Evolutionary conservation across 2,797 vertebrate species (phyloP).

Genomic region (Todus mexicanus): DNA sequence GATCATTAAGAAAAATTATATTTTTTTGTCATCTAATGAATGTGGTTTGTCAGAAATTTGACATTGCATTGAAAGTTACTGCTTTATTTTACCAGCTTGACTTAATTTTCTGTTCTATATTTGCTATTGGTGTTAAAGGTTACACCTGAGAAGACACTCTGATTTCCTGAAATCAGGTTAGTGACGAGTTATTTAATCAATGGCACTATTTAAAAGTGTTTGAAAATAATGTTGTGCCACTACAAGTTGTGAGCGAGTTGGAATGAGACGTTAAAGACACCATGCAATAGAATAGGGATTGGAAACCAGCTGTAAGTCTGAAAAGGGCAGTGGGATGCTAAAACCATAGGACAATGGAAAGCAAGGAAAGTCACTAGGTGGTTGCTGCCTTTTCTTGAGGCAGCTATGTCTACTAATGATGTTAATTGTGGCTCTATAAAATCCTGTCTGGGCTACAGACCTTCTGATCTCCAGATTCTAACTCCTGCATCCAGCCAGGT

Average conservation of each 20-base stretch:
- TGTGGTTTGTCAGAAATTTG: not conserved
- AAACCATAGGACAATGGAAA: not conserved
- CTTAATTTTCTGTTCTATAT: not conserved
- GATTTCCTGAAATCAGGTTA: constrained; percentile 1
- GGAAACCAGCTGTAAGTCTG: not conserved
- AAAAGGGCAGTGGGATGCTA: not conserved
- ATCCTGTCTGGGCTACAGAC: not conserved
- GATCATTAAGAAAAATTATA: not conserved
- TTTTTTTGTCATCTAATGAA: not conserved
- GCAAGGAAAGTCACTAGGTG: not conserved
- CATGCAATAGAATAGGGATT: not conserved
- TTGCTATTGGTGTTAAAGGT: not conserved
- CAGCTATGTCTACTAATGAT: not conserved
- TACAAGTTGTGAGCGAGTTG: not conserved
- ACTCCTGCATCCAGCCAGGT: not conserved
- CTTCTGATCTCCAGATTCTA: not conserved
- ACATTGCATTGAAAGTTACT: not conserved
- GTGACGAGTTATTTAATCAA: not conserved
- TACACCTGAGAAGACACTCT: not conserved
- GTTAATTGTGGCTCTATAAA: not conserved
- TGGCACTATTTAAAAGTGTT: not conserved
- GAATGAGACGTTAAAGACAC: not conserved
- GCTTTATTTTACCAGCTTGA: not conserved
- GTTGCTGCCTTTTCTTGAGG: not conserved
- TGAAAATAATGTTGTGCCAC: not conserved